Conservation (phyloP, 2,888 invertebrate species). For the Volucella bombylans region DNA sequence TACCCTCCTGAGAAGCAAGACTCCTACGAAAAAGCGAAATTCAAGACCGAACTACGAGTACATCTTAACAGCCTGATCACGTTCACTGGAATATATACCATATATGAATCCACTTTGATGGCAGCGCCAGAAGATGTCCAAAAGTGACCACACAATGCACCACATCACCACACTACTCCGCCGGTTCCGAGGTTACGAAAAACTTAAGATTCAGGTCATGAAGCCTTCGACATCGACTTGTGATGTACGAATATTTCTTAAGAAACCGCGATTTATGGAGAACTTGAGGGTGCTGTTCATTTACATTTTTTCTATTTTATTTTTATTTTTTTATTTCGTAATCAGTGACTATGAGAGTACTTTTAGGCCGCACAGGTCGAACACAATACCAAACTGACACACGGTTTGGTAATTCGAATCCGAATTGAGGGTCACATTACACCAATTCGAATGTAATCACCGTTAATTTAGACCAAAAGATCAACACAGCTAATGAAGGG, state of each 20-base stretch:
- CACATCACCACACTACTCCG: background rate
- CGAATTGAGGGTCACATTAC: slow-evolving; percentile 57
- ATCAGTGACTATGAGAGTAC: background rate
- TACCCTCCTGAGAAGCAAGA: too few species aligned
- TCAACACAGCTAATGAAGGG: slow-evolving; percentile 58
- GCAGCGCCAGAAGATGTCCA: slow-evolving; percentile 60
- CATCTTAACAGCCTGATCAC: slow-evolving; percentile 55
- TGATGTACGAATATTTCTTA: slow-evolving; percentile 1
- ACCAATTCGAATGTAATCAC: slow-evolving; percentile 39
- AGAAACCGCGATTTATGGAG: background rate
- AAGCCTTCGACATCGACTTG: slow-evolving; percentile 2
- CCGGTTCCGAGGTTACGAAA: slow-evolving; percentile 34
- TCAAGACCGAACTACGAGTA: slow-evolving; percentile 10
- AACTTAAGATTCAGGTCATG: slow-evolving; percentile 52
- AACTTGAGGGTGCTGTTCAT: slow-evolving; percentile 43
- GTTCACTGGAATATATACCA: slow-evolving; percentile 32
- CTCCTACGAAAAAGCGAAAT: background rate
- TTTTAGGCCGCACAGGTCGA: background rate
- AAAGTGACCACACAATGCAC: slow-evolving; percentile 57
- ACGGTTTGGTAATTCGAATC: slow-evolving; percentile 29
- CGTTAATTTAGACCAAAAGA: slow-evolving; percentile 47
- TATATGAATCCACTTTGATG: slow-evolving; percentile 32
- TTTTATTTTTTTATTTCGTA: slow-evolving; percentile 5
- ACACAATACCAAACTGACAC: slow-evolving; percentile 1
- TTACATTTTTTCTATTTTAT: background rate